phyloP scores from a whole-genome alignment of 2,113 vertebrate genomes.

The Synchiropus splendidus region DNA sequence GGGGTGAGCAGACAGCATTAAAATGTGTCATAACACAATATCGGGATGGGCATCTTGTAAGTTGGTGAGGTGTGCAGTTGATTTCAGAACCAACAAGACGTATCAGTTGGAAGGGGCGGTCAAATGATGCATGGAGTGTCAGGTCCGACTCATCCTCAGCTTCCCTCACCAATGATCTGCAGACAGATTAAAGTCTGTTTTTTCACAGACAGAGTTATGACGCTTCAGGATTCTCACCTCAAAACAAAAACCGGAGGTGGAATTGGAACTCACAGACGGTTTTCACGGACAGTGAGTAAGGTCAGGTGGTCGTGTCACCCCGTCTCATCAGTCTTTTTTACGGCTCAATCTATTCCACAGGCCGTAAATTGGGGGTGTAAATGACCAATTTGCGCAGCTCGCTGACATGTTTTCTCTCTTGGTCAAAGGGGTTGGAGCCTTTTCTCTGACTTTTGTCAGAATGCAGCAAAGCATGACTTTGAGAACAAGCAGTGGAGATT shows the following conservation, averaged over 20 bases:
- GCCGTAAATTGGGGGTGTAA: constrained; percentile 17
- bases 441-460: constrained; percentile 29
- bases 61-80: neutral
- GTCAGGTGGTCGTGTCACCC: neutral
- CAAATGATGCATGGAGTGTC: too few relatives aligned
- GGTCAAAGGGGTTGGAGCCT: constrained; percentile 33
- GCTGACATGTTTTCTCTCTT: constrained; percentile 25
- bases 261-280: constrained; percentile 3
- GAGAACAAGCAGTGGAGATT: constrained; percentile 8
- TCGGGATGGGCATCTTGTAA: too few relatives aligned
- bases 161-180: too few relatives aligned
- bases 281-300: constrained; percentile 1
- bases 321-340: neutral
- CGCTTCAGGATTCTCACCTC: constrained; percentile 2
- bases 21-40: too few relatives aligned
- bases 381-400: constrained; percentile 15
- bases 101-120: too few relatives aligned
- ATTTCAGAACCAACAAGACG: too few relatives aligned
- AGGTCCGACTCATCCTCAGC: too few relatives aligned
- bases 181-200: constrained; percentile 35
- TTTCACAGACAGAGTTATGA: constrained; percentile 12
- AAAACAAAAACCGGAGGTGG: constrained; percentile 14
- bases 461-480: constrained; percentile 29
- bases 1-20: too few relatives aligned
- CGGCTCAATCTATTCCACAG: neutral